Evolutionary conservation across 1,140 invertebrate species (phyloP), one percentile per base, ranked within the genome.

Genomic region (Drosophila tsacasi): DNA sequence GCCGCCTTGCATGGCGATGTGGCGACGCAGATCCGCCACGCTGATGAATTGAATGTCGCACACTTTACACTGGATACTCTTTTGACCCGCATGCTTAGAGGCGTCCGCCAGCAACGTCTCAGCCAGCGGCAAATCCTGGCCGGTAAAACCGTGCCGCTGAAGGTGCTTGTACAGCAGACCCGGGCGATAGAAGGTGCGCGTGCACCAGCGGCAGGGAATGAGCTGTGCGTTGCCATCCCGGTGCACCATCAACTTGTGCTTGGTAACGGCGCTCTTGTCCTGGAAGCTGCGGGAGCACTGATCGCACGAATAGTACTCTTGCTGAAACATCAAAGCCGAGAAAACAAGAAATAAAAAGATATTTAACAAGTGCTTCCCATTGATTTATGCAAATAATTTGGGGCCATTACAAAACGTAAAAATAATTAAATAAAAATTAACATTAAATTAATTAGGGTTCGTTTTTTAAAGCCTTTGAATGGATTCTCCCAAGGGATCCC

Each of bases 101-200:
- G 74, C 79, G 59, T 89, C 79, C 6, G 76, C 75, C 32, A 91
- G 67, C 19, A 90, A 49, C 5, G 84, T 84, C 21, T 91, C 91
- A 4, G 91, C 91, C 37, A 85, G 60, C 2, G 80, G 83, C n/a
- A 92, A 10, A 25, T 90, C 82, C 21, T 79, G 50, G 1, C 77
- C 77, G 4, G 44, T 76, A n/a, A 92, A 80, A 0, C 91, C 87
- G 40, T 92, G 91, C 0, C 89, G 78, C 17, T 79, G 72, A 3
- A 92, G 66, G 44, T 92, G 91, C 46, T 87, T 82, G 44, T 85
- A 62, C n/a, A 93, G 37, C 30, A 94, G 93, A 9, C 93, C 93
- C 37, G 92, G 93, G 4, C 94, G 92, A 59, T 94, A 93, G 59
- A 94, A 95, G 61, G 93, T 94, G 46, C 94, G 94, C 5, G 93